Evolutionary conservation across 2,888 invertebrate genomes (phyloP).

Genomic region (Pammene aurita): DNA sequence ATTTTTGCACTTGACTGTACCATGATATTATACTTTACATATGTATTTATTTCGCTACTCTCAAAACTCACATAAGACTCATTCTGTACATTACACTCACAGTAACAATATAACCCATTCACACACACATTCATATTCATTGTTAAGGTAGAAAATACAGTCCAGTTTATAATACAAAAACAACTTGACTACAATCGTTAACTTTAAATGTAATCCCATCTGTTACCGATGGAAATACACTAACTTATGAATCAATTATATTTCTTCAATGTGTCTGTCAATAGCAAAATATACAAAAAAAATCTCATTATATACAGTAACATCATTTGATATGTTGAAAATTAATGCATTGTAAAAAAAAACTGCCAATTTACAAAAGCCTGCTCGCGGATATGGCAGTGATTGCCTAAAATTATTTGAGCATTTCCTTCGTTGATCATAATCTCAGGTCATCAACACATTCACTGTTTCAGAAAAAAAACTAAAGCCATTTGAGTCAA

Average conservation of each 20-base stretch:
- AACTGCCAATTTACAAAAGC: constrained; percentile 52
- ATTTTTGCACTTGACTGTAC: too few species aligned
- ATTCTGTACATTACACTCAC: constrained; percentile 59
- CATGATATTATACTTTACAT: constrained; percentile 59
- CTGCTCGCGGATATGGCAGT: constrained; percentile 72
- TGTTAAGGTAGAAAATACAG: constrained; percentile 61
- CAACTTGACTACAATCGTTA: constrained; percentile 53
- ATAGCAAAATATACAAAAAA: constrained; percentile 46
- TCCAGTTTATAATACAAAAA: constrained; percentile 76
- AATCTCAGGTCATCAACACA: constrained; percentile 79
- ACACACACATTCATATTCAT: constrained; percentile 50
- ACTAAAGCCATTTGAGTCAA: constrained; percentile 40
- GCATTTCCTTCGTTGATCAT: constrained; percentile 74
- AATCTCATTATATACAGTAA: constrained; percentile 67
- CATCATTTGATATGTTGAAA: constrained; percentile 56
- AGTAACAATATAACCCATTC: constrained; percentile 52
- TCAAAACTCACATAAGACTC: constrained; percentile 53
- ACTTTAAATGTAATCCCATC: constrained; percentile 26
- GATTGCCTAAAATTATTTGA: constrained; percentile 78
- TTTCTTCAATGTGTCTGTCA: constrained; percentile 26
- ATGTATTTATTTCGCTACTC: constrained; percentile 47
- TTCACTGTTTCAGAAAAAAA: constrained; percentile 70
- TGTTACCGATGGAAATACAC: constrained; percentile 47
- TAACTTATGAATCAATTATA: constrained; percentile 46
- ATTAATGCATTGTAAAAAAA: constrained; percentile 45